Conservation (phyloP, 2,888 invertebrate genomes). For the Ichneumoninae sp. region DNA sequence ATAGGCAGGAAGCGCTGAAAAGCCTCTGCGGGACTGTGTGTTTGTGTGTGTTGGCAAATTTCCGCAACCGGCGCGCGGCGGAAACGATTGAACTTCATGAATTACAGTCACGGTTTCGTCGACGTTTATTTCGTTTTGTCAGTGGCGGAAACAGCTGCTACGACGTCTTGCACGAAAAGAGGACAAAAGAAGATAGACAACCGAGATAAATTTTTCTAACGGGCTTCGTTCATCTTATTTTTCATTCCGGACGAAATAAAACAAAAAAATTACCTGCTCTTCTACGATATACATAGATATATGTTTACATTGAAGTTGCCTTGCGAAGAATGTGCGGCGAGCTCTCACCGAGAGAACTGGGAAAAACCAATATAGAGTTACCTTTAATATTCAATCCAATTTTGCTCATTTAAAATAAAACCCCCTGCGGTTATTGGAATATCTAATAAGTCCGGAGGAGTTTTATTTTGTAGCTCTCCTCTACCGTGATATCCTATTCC, state of each 20-base stretch:
- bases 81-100: background rate
- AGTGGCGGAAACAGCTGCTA: background rate
- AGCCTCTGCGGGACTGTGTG: conserved; percentile 12
- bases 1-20: conserved; percentile 32
- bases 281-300: background rate
- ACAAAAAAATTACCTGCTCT: background rate
- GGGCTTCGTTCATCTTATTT: background rate
- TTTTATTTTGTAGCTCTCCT: conserved; percentile 6
- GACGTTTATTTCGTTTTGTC: background rate
- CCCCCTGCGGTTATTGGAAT: conserved; percentile 62
- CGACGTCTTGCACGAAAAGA: background rate
- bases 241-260: conserved; percentile 6
- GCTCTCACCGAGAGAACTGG: conserved; percentile 13
- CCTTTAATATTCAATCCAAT: conserved; percentile 63
- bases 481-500: background rate
- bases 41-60: conserved; percentile 5
- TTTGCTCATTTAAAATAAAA: conserved; percentile 62
- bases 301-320: background rate
- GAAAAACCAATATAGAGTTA: conserved; percentile 48
- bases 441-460: conserved; percentile 41
- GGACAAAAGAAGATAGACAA: background rate
- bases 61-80: background rate
- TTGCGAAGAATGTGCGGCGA: conserved; percentile 17
- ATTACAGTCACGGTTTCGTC: background rate
- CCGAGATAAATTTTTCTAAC: background rate